Base-by-base conservation (phyloP, 1,140 invertebrate genomes). In the Polyergus mexicanus region DNA sequence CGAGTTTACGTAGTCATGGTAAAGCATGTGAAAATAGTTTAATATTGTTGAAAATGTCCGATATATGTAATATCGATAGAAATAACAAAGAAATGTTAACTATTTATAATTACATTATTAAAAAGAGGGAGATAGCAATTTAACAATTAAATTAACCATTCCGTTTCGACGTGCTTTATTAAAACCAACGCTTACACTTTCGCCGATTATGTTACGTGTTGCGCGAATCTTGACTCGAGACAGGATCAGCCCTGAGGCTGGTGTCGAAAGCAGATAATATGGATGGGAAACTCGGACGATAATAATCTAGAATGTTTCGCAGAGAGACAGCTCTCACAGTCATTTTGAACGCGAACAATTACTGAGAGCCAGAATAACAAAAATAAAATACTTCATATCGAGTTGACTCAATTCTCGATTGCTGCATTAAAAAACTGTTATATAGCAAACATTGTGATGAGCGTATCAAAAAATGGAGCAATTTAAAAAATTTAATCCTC, bases 241-340 rank as follows among this genome's bases (percentile, higher is more conserved):
- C 76, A 86, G 66, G 25, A 71, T 71, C 65, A 74, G 41, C 86
- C 84, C 41, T 28, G 65, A 75, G 85, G 86, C 84, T 81, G 19
- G 65, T 88, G 74, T 86, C 75, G 65, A 66, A 78, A 81, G 58
- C 66, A 86, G 76, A 71, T 58, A 85, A 85, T 85, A 69, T 77
- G 86, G 68, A 74, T 83, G 60, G 68, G 47, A 65, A 85, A 60
- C 44, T 81, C 54, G 47, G 56, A 58, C 35, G 71, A 81, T 81
- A 85, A 85, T 81, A 85, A 80, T 81, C 16, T 32, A 38, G 10
- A 25, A 60, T 58, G 65, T n/a, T 72, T 54, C 65, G 11, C 38
- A 13, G 44, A 8, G 25, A 16, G 25, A 69, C 38, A 41, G 25
- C 56, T 69, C 51, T 80, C 54, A 13, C 19, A 51, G 19, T 71